A percentile compares a stretch with the other conserved stretches of the same genome.
These are phyloP conservation scores for Zaprionus nigranus DNA, from an alignment of 1,140 invertebrate species.

Conservation along the genomic window DNA sequence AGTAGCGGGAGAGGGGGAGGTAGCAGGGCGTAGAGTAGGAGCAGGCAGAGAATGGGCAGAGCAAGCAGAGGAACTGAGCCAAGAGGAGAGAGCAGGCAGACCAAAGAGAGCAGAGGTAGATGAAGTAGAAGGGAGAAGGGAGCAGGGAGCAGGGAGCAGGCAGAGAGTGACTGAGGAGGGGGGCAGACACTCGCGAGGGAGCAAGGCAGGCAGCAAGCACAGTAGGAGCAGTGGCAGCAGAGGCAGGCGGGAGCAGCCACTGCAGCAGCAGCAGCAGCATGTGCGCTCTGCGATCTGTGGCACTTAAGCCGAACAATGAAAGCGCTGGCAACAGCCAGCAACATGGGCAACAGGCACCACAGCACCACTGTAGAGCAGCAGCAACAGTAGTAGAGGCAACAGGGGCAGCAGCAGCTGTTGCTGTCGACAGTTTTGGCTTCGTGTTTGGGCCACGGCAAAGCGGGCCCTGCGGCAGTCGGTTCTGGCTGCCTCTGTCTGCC, in stretches of 20 bases:
- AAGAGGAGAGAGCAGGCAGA: not conserved
- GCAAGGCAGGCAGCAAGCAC: not conserved
- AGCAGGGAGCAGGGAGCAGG: no score
- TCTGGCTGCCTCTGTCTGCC: not conserved
- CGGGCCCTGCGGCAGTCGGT: constrained; percentile 25
- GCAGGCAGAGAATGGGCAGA: not conserved
- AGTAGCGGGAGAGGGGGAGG: not conserved
- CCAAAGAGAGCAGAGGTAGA: not conserved
- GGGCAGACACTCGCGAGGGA: not conserved
- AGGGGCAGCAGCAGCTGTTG: not conserved
- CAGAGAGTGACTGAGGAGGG: not conserved
- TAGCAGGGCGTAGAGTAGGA: not conserved
- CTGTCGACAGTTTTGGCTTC: constrained; percentile 16
- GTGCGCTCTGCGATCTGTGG: constrained; percentile 57
- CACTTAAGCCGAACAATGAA: constrained; percentile 75
- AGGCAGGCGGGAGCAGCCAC: not conserved
- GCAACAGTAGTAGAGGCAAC: not conserved
- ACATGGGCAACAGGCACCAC: constrained; percentile 32
- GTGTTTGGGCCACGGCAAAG: constrained; percentile 39
- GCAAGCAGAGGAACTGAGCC: no score
- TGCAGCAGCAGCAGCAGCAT: no score
- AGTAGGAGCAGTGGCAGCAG: constrained; percentile 6
- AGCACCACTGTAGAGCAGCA: not conserved
- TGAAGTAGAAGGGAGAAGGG: no score
- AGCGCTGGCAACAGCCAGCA: constrained; percentile 66